Conservation (phyloP, 2,113 vertebrate genomes). For the Hydropotes inermis region DNA sequence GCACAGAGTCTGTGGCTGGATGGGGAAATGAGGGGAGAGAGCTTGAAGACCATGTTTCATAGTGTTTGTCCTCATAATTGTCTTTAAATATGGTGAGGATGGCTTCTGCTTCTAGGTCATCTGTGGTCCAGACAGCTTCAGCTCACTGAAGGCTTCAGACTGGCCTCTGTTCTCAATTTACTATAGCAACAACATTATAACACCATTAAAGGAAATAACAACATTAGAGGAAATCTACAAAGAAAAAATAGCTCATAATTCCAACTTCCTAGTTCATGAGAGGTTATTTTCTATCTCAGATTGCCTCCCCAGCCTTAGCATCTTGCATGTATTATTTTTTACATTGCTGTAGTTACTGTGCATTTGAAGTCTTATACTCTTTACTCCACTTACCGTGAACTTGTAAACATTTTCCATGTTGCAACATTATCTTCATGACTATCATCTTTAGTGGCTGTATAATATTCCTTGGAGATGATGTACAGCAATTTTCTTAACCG, state of each 20-base stretch:
- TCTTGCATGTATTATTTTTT: background rate
- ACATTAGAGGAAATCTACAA: slow-evolving; percentile 33
- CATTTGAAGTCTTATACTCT: slow-evolving; percentile 23
- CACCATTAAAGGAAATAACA: slow-evolving; percentile 36
- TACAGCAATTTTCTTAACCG: slow-evolving; percentile 29
- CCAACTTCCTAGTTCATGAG: background rate
- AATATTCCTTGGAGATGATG: slow-evolving; percentile 45
- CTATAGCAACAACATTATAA: slow-evolving; percentile 19
- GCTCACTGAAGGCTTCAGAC: background rate
- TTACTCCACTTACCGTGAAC: slow-evolving; percentile 1
- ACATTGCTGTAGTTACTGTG: background rate
- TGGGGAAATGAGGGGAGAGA: background rate
- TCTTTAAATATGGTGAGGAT: background rate
- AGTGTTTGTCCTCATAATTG: background rate
- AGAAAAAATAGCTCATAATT: slow-evolving; percentile 38
- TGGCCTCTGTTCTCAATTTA: slow-evolving; percentile 1
- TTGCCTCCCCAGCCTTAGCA: background rate
- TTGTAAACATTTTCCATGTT: slow-evolving; percentile 28
- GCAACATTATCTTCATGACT: slow-evolving; percentile 29
- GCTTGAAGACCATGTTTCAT: background rate
- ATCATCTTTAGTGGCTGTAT: slow-evolving; percentile 47
- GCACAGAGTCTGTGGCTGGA: background rate
- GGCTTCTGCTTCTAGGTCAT: background rate
- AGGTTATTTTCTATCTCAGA: slow-evolving; percentile 7
- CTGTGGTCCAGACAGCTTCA: background rate